Base-by-base conservation (phyloP, 2,888 invertebrate species). In the Drosophila lutescens region DNA sequence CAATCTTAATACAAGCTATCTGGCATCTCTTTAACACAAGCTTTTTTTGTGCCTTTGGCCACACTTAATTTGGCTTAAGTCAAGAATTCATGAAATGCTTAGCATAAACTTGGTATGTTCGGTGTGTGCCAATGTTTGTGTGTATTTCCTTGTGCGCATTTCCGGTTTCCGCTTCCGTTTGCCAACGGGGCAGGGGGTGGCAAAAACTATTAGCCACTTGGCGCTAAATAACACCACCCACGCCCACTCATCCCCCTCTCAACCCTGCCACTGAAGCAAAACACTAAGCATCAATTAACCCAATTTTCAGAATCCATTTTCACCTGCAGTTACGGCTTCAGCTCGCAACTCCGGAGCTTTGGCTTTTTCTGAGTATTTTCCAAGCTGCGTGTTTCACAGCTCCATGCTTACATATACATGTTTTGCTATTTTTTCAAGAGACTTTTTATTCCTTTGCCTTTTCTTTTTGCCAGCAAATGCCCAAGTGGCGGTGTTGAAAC, bases 291-390 rank as follows among this genome's bases (percentile, higher is more conserved):
- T 86, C 86, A 86, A 86, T 86, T 86, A 86, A 86, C 86, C 86
- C 86, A 86, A 86, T 86, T 86, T 87, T 89, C 73, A 85, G 82
- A 85, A 85, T 82, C 88, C 86, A 86, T 86, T 89, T 86, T 80
- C 86, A 89, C 89, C 86, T 87, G 86, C 62, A 63, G 77, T 47
- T 54, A 54, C 34, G 38, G n/a, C 40, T 30, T 20, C 32, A 56
- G 40, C 49, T 49, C 32, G 34, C 32, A 17, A 32, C 49, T 49
- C 49, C 34, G 49, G 40, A 66, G 68, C 88, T 72, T 61, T 74
- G 54, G 59, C 66, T 54, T 34, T 61, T 54, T 68, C 51, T 10
- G 44, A 50, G 58, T 49, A 69, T 72, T 67, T 62, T 60, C 30
- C 41, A 40, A 66, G 68, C 65, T 66, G 73, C 66, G 70, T 78